These are phyloP conservation scores for Centropus unirufus DNA, from an alignment of 2,113 vertebrate species.

Conservation along the genomic window DNA sequence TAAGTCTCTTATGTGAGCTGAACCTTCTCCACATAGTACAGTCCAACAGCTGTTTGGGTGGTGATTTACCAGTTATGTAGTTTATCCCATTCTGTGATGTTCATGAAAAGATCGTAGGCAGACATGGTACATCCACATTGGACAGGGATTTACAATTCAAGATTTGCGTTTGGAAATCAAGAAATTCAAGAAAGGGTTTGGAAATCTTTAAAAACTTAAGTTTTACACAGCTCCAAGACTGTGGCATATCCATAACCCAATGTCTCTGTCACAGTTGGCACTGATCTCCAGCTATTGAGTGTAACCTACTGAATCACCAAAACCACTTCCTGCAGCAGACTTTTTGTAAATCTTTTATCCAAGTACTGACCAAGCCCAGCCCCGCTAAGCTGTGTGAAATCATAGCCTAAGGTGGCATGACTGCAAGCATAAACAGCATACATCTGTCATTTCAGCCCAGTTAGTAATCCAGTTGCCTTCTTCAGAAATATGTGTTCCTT, in stretches of 20 bases:
- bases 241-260: not conserved
- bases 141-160: not conserved
- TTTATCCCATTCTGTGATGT: not conserved
- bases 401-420: conserved; percentile 46
- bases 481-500: conserved; percentile 2
- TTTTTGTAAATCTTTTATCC: conserved; percentile 45
- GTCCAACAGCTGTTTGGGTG: not conserved
- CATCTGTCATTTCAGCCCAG: conserved; percentile 13
- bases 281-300: not conserved
- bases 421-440: conserved; percentile 54
- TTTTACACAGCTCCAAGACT: not conserved
- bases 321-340: conserved; percentile 62
- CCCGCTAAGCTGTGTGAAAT: conserved; percentile 42
- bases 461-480: not conserved
- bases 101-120: not conserved
- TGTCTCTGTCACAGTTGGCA: not conserved
- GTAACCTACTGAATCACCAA: conserved; percentile 53
- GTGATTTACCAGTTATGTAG: not conserved
- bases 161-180: no score
- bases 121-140: not conserved
- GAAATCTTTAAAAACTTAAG: not conserved
- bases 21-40: not conserved
- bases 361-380: conserved; percentile 58
- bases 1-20: not conserved
- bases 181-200: not conserved